Evolutionary conservation across 2,797 vertebrate genomes (phyloP).

Genomic region (Pangasius djambal): DNA sequence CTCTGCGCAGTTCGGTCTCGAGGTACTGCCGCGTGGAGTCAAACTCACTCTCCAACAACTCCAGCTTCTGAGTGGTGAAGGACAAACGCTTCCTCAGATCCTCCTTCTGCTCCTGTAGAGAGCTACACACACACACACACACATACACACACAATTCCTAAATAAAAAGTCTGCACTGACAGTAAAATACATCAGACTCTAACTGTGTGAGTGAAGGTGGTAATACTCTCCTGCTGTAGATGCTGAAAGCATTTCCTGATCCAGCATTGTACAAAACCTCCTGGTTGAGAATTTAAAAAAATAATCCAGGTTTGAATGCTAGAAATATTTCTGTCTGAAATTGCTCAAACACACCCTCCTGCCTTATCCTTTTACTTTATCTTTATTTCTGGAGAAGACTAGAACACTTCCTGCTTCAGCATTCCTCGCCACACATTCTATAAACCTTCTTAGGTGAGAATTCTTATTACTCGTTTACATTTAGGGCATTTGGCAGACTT

Average conservation of each 20-base stretch:
- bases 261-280: neutral
- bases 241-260: neutral
- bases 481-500: too few relatives aligned
- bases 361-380: too few relatives aligned
- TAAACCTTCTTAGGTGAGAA: too few relatives aligned
- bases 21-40: slow-evolving; percentile 95
- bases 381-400: too few relatives aligned
- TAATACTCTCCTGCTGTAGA: neutral
- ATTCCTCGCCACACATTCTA: too few relatives aligned
- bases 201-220: too few relatives aligned
- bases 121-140: slow-evolving; percentile 73
- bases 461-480: too few relatives aligned
- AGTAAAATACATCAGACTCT: neutral
- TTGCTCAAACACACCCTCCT: too few relatives aligned
- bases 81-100: slow-evolving; percentile 94
- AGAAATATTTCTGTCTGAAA: too few relatives aligned
- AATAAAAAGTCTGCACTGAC: too few relatives aligned
- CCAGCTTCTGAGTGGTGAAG: slow-evolving; percentile 95
- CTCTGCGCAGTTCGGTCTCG: slow-evolving; percentile 93
- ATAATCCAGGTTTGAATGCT: too few relatives aligned
- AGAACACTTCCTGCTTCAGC: too few relatives aligned
- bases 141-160: slow-evolving; percentile 27
- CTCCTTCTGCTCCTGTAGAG: slow-evolving; percentile 96
- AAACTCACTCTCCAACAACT: slow-evolving; percentile 94
- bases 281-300: neutral